Percentiles rank a stretch among this genome's conserved stretches.
These are phyloP conservation scores for Phataginus tetradactyla DNA, from an alignment of 2,797 vertebrate species.

Conservation along the genomic window DNA sequence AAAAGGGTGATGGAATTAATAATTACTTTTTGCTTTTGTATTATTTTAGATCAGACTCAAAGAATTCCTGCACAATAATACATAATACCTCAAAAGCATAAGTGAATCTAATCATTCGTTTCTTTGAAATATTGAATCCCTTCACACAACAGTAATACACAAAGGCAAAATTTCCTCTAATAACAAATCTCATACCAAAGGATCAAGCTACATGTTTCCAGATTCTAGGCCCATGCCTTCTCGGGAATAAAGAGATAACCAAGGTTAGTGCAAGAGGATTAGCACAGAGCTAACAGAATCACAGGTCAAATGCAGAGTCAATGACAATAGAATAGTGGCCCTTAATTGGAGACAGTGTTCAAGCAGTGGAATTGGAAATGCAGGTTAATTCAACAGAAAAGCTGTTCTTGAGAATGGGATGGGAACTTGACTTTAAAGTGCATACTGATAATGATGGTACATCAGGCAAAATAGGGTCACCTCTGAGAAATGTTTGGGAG, in stretches of 20 bases:
- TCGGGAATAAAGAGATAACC: neutral
- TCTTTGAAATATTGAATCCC: conserved; percentile 34
- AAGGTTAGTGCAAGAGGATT: neutral
- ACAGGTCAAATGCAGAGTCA: neutral
- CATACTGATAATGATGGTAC: neutral
- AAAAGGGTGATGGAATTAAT: neutral
- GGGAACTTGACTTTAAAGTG: neutral
- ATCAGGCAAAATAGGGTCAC: neutral
- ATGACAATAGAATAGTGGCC: neutral
- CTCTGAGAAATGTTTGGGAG: neutral
- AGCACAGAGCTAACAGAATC: neutral
- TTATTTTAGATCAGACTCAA: conserved; percentile 41
- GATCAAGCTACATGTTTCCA: neutral
- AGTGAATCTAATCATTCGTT: conserved; percentile 50
- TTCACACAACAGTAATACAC: neutral
- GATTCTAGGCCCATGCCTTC: neutral
- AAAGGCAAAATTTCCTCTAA: neutral
- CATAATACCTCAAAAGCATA: conserved; percentile 18
- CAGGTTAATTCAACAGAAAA: neutral
- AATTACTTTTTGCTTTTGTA: conserved; percentile 23
- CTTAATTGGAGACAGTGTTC: neutral
- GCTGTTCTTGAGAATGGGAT: neutral
- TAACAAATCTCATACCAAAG: neutral
- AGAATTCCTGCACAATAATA: conserved; percentile 26
- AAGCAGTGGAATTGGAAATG: neutral